Evolutionary conservation across 2,888 invertebrate species (phyloP).

Genomic region (Pimpla rufipes): DNA sequence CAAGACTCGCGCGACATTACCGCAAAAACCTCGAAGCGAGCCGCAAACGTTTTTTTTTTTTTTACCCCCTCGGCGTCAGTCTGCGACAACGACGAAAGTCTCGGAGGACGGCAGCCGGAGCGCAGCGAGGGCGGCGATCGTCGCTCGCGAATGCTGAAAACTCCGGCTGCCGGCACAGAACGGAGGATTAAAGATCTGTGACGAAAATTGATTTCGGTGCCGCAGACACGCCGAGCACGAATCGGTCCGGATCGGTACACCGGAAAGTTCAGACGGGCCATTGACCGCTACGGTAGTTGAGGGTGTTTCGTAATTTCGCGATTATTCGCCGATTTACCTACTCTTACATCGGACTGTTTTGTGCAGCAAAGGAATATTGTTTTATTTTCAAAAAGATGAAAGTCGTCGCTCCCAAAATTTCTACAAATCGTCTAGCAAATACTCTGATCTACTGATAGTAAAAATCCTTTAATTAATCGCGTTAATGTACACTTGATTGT

Average conservation of each 20-base stretch:
- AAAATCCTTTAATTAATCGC: too few species aligned
- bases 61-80: not conserved
- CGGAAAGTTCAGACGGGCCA: slow-evolving; percentile 35
- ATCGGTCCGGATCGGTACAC: not conserved
- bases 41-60: slow-evolving; percentile 71
- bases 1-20: slow-evolving; percentile 77
- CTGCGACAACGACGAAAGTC: slow-evolving; percentile 32
- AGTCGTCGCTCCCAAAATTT: too few species aligned
- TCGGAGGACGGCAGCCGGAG: slow-evolving; percentile 13
- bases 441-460: too few species aligned
- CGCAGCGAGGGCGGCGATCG: slow-evolving; percentile 23
- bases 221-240: slow-evolving; percentile 8
- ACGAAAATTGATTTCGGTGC: slow-evolving; percentile 45
- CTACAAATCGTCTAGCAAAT: too few species aligned
- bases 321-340: not conserved
- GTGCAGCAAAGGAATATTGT: not conserved
- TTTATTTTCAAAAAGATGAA: too few species aligned
- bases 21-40: slow-evolving; percentile 76
- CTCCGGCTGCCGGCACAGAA: slow-evolving; percentile 5
- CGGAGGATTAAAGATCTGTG: slow-evolving; percentile 14
- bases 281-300: slow-evolving; percentile 38
- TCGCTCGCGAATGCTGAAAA: slow-evolving; percentile 3
- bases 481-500: too few species aligned
- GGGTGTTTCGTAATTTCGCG: slow-evolving; percentile 43
- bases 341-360: slow-evolving; percentile 11